Percentiles rank a stretch among this genome's conserved stretches.
Conservation (phyloP, 2,888 invertebrate species). For the Drosophila lacicola region DNA sequence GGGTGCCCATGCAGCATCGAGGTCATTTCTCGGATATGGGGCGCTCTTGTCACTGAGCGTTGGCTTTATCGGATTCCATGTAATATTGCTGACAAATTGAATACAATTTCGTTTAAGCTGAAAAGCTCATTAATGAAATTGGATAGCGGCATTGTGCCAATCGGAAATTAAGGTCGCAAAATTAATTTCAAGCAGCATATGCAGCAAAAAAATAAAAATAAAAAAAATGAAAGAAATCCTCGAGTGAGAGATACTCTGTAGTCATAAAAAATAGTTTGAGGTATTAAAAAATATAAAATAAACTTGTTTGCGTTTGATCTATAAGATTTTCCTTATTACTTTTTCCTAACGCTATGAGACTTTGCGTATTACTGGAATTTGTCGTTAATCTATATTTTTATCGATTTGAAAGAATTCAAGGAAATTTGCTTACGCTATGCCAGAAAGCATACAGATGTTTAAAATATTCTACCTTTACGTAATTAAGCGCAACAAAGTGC, state of each 20-base stretch:
- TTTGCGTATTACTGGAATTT: no score
- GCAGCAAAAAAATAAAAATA: constrained; percentile 16
- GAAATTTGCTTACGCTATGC: no score
- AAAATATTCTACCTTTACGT: no score
- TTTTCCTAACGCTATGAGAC: no score
- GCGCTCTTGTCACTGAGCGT: constrained; percentile 60
- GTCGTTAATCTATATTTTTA: background rate
- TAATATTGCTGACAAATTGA: constrained; percentile 78
- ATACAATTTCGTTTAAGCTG: constrained; percentile 77
- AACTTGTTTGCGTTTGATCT: no score
- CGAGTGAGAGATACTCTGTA: constrained; percentile 8
- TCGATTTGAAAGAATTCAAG: background rate
- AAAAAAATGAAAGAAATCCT: background rate
- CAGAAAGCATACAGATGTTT: no score
- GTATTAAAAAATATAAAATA: background rate
- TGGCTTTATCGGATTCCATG: constrained; percentile 76
- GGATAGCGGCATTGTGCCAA: constrained; percentile 53
- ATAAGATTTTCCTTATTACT: no score
- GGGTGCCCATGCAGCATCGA: constrained; percentile 7
- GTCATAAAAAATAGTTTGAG: background rate
- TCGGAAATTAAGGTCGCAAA: constrained; percentile 53
- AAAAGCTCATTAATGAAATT: constrained; percentile 80
- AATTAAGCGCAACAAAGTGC: no score
- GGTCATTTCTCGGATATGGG: constrained; percentile 28
- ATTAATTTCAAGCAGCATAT: constrained; percentile 68